These are phyloP conservation scores for Petrophora chlorosata DNA, from an alignment of 2,888 invertebrate species.

Conservation along the genomic window DNA sequence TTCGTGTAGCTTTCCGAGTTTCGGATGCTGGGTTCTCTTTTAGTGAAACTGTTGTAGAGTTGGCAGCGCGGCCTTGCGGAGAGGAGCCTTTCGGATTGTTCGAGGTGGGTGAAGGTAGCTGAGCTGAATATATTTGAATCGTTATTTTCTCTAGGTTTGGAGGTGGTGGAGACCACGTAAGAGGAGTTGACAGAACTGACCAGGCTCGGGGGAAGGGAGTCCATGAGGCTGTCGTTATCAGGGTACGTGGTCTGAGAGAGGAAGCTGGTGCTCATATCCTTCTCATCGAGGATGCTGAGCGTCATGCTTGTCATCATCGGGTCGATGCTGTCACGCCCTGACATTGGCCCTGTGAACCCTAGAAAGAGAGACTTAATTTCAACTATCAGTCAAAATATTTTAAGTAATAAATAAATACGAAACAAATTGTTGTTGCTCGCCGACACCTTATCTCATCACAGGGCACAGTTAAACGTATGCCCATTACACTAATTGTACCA, in stretches of 20 bases:
- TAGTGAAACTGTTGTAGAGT: slow-evolving; percentile 61
- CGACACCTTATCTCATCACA: too few relatives aligned
- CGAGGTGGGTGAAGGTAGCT: slow-evolving; percentile 73
- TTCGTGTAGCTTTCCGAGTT: slow-evolving; percentile 75
- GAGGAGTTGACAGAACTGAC: slow-evolving; percentile 78
- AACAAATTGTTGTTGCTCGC: too few relatives aligned
- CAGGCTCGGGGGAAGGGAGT: slow-evolving; percentile 74
- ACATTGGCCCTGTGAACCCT: slow-evolving; percentile 61
- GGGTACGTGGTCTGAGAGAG: slow-evolving; percentile 78
- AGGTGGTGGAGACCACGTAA: slow-evolving; percentile 59
- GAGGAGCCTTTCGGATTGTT: slow-evolving; percentile 70
- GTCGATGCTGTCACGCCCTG: slow-evolving; percentile 72
- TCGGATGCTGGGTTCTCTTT: slow-evolving; percentile 59
- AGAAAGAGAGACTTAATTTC: too few relatives aligned
- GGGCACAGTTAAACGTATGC: too few relatives aligned
- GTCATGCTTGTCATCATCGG: slow-evolving; percentile 81
- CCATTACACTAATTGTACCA: too few relatives aligned
- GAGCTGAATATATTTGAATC: slow-evolving; percentile 75
- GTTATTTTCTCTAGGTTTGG: slow-evolving; percentile 53
- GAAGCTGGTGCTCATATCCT: slow-evolving; percentile 81
- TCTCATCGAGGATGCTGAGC: slow-evolving; percentile 77
- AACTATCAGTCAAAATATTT: too few relatives aligned
- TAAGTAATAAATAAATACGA: too few relatives aligned
- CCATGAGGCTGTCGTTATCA: slow-evolving; percentile 75
- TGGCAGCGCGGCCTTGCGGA: slow-evolving; percentile 65